Base-by-base conservation (phyloP, 2,113 vertebrate species). In the Ophiodon elongatus region DNA sequence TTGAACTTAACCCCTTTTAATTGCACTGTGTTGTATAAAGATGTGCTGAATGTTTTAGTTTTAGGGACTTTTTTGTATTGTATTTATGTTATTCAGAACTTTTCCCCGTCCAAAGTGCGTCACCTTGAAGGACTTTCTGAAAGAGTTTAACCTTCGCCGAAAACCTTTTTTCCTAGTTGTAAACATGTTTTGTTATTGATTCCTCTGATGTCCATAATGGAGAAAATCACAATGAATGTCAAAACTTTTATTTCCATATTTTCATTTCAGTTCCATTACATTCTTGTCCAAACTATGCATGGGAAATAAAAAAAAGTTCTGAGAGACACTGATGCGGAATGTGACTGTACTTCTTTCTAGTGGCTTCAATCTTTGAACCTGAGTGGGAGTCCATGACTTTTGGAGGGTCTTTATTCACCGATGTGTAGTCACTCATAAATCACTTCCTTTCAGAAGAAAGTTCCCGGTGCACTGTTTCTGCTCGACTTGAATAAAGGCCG, bases 201-300 rank as follows among this genome's bases (percentile, higher is more conserved):
- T 94, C 69, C 68, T 91, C 91, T 92, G 72, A 80, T 67, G 83
- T 92, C 84, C 76, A 76, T 77, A 80, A 89, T 85, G 84, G 79
- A 93, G 86, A 91, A 94, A 93, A 90, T 85, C 83, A 85, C 90
- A 82, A 89, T 90, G 93, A 95, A 94, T 95, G 94, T 95, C 94
- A 91, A 90, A 82, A 76, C 70, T 88, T 91, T 89, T 84, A 47
- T 91, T 92, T 92, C 66, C 47, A 81, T 82, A 35, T 74, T 87
- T 65, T 90, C 67, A 79, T 70, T 91, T 85, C 89, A 87, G 93
- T 92, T 95, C 86, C 95, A 95, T 95, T 96, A 95, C 94, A 95
- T 94, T 95, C 91, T 92, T 95, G 94, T 96, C 93, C 94, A 95
- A 96, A 95, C 96, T 96, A 96, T 96, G 96, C 96, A 96, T 96